A percentile compares a stretch with the other conserved stretches of the same genome.
Conservation (phyloP, 2,113 vertebrate species). For the Seriola dumerili region DNA sequence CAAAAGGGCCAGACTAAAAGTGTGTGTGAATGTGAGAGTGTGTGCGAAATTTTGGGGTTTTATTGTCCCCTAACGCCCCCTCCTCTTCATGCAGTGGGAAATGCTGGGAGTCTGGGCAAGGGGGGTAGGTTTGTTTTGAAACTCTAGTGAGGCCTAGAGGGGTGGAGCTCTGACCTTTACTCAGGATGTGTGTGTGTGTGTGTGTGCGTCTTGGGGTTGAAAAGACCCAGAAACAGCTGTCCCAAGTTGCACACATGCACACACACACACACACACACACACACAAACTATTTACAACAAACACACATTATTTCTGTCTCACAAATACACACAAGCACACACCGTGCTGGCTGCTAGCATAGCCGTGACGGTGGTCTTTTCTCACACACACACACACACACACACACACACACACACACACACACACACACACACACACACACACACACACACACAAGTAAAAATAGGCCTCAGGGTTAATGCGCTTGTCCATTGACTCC, state of each 20-base stretch:
- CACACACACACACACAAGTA: slow-evolving; percentile 3
- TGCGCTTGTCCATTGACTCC: slow-evolving; percentile 29
- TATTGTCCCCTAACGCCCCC: slow-evolving; percentile 4
- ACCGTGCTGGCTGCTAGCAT: neutral
- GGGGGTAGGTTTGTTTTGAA: slow-evolving; percentile 81
- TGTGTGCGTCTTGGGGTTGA: slow-evolving; percentile 45
- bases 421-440: neutral
- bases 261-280: slow-evolving; percentile 10
- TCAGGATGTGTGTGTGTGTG: slow-evolving; percentile 24
- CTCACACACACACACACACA: neutral
- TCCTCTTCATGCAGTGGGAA: slow-evolving; percentile 8
- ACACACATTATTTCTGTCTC: slow-evolving; percentile 9
- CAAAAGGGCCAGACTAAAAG: neutral
- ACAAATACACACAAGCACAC: neutral
- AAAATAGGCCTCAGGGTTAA: slow-evolving; percentile 34
- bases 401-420: neutral
- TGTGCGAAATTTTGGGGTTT: slow-evolving; percentile 29
- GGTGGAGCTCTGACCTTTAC: slow-evolving; percentile 78
- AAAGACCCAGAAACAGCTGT: slow-evolving; percentile 76
- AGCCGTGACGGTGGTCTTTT: neutral
- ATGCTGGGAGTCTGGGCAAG: neutral
- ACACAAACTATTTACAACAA: slow-evolving; percentile 6
- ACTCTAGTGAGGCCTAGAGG: slow-evolving; percentile 63
- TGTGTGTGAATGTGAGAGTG: slow-evolving; percentile 20
- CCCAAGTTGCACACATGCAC: neutral